Percentiles rank a stretch among this genome's conserved stretches.
Conservation (phyloP, 2,797 vertebrate genomes). For the Balearica regulorum region DNA sequence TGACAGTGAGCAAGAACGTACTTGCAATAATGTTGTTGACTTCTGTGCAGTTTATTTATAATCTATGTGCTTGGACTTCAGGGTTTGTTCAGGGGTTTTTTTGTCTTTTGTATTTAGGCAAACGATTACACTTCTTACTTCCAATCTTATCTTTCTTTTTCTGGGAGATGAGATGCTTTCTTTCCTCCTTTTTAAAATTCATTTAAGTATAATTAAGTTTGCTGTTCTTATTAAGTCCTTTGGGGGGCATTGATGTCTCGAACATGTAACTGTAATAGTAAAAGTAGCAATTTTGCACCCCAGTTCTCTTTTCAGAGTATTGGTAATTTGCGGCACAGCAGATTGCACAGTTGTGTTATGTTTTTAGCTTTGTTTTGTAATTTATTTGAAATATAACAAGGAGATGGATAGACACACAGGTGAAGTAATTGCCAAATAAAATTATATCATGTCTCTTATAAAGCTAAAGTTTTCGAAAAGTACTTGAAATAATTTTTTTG, state of each 20-base stretch:
- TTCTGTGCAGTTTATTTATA: not conserved
- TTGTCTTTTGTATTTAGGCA: not conserved
- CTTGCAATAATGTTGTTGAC: not conserved
- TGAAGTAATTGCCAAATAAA: not conserved
- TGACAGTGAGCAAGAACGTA: not conserved
- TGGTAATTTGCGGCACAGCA: not conserved
- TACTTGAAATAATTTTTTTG: not conserved
- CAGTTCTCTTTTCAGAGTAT: not conserved
- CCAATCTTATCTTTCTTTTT: not conserved
- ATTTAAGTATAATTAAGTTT: not conserved
- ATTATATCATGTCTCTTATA: not conserved
- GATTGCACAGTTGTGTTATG: not conserved
- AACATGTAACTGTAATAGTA: not conserved
- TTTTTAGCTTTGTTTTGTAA: not conserved
- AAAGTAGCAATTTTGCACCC: not conserved
- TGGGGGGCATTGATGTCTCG: not conserved
- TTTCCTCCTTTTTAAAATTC: not conserved
- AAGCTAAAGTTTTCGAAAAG: not conserved
- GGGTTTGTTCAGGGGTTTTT: not conserved
- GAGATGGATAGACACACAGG: not conserved
- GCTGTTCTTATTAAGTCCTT: not conserved
- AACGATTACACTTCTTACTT: not conserved
- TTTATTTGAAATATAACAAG: not conserved
- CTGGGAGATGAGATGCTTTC: not conserved
- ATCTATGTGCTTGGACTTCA: not conserved